Conservation (phyloP, 92 coral and sea anemone species). For the Pocillopora grandis region DNA sequence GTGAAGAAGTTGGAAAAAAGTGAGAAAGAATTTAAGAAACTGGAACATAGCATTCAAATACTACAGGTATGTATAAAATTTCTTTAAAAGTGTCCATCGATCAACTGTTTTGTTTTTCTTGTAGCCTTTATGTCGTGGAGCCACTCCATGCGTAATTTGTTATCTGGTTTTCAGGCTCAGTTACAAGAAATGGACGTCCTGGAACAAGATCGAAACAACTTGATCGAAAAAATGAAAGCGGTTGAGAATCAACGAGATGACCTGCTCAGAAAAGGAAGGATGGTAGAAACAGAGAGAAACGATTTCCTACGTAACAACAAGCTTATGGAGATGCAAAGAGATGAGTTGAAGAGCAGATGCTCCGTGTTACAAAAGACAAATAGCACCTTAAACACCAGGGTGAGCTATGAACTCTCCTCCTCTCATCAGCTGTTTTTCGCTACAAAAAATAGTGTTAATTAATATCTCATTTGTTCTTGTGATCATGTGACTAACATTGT, state of each 20-base stretch:
- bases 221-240: slow-evolving; percentile 64
- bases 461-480: too few relatives aligned
- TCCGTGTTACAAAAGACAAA: slow-evolving; percentile 77
- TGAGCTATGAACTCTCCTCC: slow-evolving; percentile 13
- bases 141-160: not conserved
- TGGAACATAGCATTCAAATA: slow-evolving; percentile 79
- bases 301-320: slow-evolving; percentile 94
- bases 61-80: slow-evolving; percentile 65
- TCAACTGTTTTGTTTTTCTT: not conserved
- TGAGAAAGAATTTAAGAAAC: slow-evolving; percentile 89
- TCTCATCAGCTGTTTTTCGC: too few relatives aligned
- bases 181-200: slow-evolving; percentile 92
- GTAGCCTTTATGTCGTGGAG: not conserved
- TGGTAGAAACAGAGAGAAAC: slow-evolving; percentile 92
- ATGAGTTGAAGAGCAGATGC: slow-evolving; percentile 85
- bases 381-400: slow-evolving; percentile 79
- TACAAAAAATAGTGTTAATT: too few relatives aligned
- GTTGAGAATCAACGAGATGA: slow-evolving; percentile 91
- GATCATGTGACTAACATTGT: too few relatives aligned
- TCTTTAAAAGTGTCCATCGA: not conserved
- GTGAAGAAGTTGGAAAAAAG: slow-evolving; percentile 88
- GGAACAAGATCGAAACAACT: slow-evolving; percentile 84
- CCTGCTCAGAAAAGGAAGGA: slow-evolving; percentile 83
- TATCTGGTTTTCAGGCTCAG: slow-evolving; percentile 60
- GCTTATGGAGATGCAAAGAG: slow-evolving; percentile 92